phyloP scores from a whole-genome alignment of 2,888 invertebrate species.

The Eupeodes luniger region DNA sequence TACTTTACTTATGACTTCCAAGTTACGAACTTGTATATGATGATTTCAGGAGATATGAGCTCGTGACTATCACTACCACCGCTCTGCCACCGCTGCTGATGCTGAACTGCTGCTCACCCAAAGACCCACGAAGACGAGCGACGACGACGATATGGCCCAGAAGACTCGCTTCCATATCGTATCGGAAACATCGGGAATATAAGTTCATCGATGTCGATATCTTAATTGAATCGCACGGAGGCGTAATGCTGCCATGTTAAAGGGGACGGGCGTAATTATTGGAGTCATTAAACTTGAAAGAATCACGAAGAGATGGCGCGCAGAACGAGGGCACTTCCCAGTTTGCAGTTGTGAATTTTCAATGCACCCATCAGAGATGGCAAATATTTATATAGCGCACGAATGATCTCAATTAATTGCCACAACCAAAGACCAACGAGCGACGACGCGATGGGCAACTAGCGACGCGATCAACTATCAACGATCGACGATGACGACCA shows the following conservation, averaged over 20 bases:
- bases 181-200: constrained; percentile 41
- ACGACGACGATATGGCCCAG: constrained; percentile 25
- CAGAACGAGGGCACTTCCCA: constrained; percentile 6
- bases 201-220: constrained; percentile 75
- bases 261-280: constrained; percentile 74
- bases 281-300: constrained; percentile 71
- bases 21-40: constrained; percentile 25
- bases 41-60: constrained; percentile 41
- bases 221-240: constrained; percentile 76
- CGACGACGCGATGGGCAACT: not conserved
- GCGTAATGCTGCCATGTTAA: constrained; percentile 75
- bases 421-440: constrained; percentile 22
- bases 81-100: not conserved
- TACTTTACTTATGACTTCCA: constrained; percentile 24
- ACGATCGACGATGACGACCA: constrained; percentile 25
- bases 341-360: constrained; percentile 40
- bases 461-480: not conserved
- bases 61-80: constrained; percentile 49
- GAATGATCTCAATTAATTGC: constrained; percentile 75
- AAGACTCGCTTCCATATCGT: constrained; percentile 24
- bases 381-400: constrained; percentile 75
- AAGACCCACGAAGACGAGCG: not conserved
- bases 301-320: constrained; percentile 52
- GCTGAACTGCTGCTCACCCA: not conserved
- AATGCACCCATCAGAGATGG: constrained; percentile 36